Base-by-base conservation (phyloP, 2,113 vertebrate species). In the Nansenia antarctica region DNA sequence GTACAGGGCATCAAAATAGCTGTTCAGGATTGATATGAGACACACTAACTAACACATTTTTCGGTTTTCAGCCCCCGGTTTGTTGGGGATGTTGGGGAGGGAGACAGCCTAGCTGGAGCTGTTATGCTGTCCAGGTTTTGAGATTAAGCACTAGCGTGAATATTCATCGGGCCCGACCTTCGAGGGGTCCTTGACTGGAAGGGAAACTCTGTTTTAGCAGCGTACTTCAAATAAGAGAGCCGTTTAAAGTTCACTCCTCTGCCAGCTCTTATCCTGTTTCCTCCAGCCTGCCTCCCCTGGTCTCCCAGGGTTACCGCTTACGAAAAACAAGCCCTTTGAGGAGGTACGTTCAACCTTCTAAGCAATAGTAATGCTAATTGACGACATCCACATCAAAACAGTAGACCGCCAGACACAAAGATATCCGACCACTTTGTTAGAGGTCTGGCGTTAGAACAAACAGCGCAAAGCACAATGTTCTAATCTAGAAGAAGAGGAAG, bases 81-180 rank as follows among this genome's bases (percentile, higher is more conserved):
- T n/a, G n/a, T n/a, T n/a, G n/a, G n/a, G n/a, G n/a, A n/a, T n/a
- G n/a, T n/a, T n/a, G n/a, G 20, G 20, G 45, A 18, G 45, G 45
- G 12, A n/a, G 20, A 47, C 8, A n/a, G 5, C 45, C 45, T 49
- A 6, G 45, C 12, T 52, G 18, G 62, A 32, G 54, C 53, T 53
- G 58, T 24, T 42, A n/a, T 53, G n/a, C 69, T 75, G 62, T 55
- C 77, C 72, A 45, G 22, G 70, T 74, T 82, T 82, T 60, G 62
- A 77, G 72, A 64, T 29, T n/a, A 68, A 85, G 68, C 22, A 18
- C 24, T 59, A 71, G 45, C 42, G 18, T 78, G 9, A 15, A 49
- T 49, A 22, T 49, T 5, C n/a, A 49, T 20, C 20, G 18, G 18
- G 20, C 20, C 20, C 45, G n/a, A 49, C 45, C 15, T 49, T 49